These are phyloP conservation scores for Leptopterna dolabrata DNA, from an alignment of 2,888 invertebrate species.

Conservation along the genomic window DNA sequence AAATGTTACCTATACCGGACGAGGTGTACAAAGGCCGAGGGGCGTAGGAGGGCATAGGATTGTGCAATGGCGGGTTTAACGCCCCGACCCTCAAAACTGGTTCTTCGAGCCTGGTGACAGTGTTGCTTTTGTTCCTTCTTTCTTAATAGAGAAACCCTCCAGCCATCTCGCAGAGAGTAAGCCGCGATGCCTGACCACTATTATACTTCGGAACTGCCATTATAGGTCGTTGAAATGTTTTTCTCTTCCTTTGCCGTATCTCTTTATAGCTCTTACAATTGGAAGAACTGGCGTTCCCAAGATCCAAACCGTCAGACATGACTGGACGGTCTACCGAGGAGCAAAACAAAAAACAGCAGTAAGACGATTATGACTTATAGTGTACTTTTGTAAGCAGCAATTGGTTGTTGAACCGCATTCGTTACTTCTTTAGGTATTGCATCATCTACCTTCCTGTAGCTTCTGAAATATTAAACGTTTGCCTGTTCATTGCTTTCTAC, in stretches of 20 bases:
- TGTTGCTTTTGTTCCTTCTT: constrained; percentile 17
- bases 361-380: neutral
- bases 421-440: neutral
- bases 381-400: neutral
- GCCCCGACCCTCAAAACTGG: constrained; percentile 14
- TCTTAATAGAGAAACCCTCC: neutral
- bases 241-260: neutral
- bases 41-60: constrained; percentile 13
- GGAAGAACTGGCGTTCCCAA: neutral
- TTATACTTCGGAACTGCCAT: neutral
- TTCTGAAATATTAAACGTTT: neutral
- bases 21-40: neutral
- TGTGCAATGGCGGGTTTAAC: constrained; percentile 29
- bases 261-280: neutral
- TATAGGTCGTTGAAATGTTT: neutral
- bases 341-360: neutral
- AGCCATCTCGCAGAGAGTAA: neutral
- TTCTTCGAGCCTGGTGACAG: neutral
- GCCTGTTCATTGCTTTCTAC: neutral
- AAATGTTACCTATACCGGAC: neutral
- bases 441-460: neutral
- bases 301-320: neutral
- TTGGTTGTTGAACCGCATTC: neutral
- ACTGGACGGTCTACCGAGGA: neutral
- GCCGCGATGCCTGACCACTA: neutral